Base-by-base conservation (phyloP, 2,797 vertebrate genomes). In the Hemibagrus guttatus region DNA sequence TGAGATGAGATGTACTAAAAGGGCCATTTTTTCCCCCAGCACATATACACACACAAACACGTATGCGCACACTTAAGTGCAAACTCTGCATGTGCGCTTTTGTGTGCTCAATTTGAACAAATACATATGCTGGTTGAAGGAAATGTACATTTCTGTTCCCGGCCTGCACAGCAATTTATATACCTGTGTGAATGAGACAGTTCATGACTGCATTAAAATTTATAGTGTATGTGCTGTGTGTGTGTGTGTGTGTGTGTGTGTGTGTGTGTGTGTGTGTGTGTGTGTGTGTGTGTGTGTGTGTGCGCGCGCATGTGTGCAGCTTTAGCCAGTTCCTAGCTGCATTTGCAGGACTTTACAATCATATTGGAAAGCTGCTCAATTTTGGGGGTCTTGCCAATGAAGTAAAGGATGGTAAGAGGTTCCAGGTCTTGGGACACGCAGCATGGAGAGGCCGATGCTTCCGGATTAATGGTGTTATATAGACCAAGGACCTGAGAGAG, bases 341-440 rank as follows among this genome's bases (percentile, higher is more conserved):
- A 99, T 92, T 99, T 99, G 95, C 98, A 99, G 87, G 98, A 98
- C 92, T 98, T 99, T 87, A 99, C 98, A 11, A 99, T 97, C 98
- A 99, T 99, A 89, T 98, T 99, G 87, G 98, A 99, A 90, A 99
- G 97, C 90, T 99, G 98, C 92, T 99, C 98, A 0, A 99, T 99
- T 95, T 98, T 99, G 85, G 98, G 98, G 59, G 95, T 97, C 93
- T 98, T 99, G 90, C 97, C 98, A 2, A 99, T 96, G 90, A 97
- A 99, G 92, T 99, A 99, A 90, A 99, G 96, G 90, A 99, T 99
- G 84, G 98, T 99, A 75, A 99, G 97, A 0, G 98, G 97, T 86
- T 99, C 98, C 92, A 99, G 93, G 93, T 99, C 98, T 93, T 99
- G 97, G 89, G 98, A 97, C 58, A 99, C 98, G 0, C 98, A 99